Conservation (phyloP, 2,113 vertebrate genomes). For the Paramormyrops kingsleyae region DNA sequence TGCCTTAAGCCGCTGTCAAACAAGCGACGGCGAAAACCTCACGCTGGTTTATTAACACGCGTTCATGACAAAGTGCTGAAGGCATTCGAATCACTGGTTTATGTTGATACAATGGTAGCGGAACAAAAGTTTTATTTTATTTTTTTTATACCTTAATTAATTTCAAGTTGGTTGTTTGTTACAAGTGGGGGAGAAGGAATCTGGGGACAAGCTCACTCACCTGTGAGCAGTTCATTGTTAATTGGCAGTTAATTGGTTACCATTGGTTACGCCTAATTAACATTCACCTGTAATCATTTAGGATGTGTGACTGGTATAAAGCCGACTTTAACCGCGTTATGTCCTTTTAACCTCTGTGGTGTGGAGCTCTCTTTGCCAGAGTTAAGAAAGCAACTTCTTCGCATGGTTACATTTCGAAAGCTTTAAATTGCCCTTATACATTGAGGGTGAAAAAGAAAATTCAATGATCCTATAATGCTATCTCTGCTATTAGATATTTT, state of each 20-base stretch:
- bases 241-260: conserved; percentile 4
- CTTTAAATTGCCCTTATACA: background rate
- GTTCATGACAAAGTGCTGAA: background rate
- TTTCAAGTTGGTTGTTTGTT: conserved; percentile 8
- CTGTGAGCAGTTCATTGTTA: conserved; percentile 6
- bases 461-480: background rate
- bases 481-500: background rate
- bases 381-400: background rate
- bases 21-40: background rate
- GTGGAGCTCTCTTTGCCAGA: background rate
- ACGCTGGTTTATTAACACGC: background rate
- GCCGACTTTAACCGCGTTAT: background rate
- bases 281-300: conserved; percentile 3
- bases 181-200: background rate
- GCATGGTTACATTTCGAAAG: background rate
- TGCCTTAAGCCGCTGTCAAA: background rate
- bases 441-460: background rate
- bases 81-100: background rate
- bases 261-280: background rate
- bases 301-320: background rate
- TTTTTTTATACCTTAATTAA: background rate
- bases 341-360: background rate
- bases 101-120: background rate
- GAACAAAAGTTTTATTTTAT: background rate
- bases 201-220: background rate